phyloP scores from a whole-genome alignment of 2,797 vertebrate species.

The Brachyalestes nurse region DNA sequence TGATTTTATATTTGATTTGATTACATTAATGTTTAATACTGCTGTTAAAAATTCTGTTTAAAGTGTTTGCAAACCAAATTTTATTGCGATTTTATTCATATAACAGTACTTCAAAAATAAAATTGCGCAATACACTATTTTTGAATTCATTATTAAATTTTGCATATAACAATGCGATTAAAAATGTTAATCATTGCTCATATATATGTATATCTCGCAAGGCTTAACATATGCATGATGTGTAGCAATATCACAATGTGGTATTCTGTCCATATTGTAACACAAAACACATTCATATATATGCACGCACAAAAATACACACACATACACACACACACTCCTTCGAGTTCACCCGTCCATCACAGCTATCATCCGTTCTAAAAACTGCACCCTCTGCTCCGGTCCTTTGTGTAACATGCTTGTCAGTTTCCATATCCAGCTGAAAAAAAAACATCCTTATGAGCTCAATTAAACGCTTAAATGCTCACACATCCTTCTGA shows the following conservation, averaged over 20 bases:
- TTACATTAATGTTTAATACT: too few species aligned
- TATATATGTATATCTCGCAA: too few species aligned
- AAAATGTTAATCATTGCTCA: too few species aligned
- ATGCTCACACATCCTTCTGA: conserved; percentile 8
- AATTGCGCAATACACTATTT: too few species aligned
- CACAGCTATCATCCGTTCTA: conserved; percentile 23
- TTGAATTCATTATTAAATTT: too few species aligned
- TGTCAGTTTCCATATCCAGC: conserved; percentile 31
- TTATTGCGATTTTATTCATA: too few species aligned
- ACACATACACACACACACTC: background rate
- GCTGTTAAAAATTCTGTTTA: background rate
- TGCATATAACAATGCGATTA: too few species aligned
- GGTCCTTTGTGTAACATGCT: conserved; percentile 20
- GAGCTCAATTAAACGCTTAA: conserved; percentile 29
- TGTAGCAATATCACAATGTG: background rate
- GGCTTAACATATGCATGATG: background rate
- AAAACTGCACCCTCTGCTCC: background rate
- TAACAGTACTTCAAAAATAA: too few species aligned
- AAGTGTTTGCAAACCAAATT: too few species aligned
- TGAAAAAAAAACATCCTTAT: conserved; percentile 20
- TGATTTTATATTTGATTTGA: too few species aligned
- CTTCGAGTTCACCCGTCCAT: conserved; percentile 16
- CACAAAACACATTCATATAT: conserved; percentile 5
- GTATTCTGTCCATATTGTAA: background rate
- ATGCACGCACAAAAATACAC: conserved; percentile 1